Conservation (phyloP, 2,888 invertebrate genomes). For the Ennomos fuscantarius region DNA sequence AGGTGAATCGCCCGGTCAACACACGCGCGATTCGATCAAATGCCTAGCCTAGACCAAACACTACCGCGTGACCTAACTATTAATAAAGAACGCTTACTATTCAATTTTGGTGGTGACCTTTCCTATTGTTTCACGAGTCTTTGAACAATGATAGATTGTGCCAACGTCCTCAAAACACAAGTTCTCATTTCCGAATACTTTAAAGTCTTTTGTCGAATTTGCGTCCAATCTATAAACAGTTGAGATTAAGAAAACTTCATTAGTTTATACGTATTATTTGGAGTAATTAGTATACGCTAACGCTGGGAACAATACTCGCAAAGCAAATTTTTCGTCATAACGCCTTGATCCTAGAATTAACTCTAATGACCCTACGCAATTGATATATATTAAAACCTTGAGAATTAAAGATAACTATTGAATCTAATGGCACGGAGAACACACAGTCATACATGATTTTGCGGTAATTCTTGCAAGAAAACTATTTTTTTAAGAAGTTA, state of each 20-base stretch:
- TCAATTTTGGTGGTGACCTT: slow-evolving; percentile 55
- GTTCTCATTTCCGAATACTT: slow-evolving; percentile 2
- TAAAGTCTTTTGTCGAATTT: background rate
- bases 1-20: slow-evolving; percentile 82
- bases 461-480: slow-evolving; percentile 5
- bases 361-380: slow-evolving; percentile 48
- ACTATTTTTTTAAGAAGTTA: slow-evolving; percentile 13
- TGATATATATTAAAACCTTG: slow-evolving; percentile 49
- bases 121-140: slow-evolving; percentile 50
- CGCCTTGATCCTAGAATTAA: slow-evolving; percentile 42
- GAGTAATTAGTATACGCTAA: slow-evolving; percentile 32
- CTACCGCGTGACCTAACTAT: slow-evolving; percentile 70
- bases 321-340: slow-evolving; percentile 51
- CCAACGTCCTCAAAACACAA: slow-evolving; percentile 36
- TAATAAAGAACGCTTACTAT: slow-evolving; percentile 53
- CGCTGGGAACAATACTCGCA: slow-evolving; percentile 32
- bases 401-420: slow-evolving; percentile 38
- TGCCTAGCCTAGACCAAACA: slow-evolving; percentile 82
- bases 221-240: slow-evolving; percentile 20
- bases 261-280: slow-evolving; percentile 25
- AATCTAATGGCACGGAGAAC: slow-evolving; percentile 11
- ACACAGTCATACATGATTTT: slow-evolving; percentile 10
- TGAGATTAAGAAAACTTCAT: slow-evolving; percentile 26
- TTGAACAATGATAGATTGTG: slow-evolving; percentile 45
- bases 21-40: slow-evolving; percentile 71